Evolutionary conservation across 2,797 vertebrate species (phyloP).

Genomic region (Phrynocephalus forsythii): DNA sequence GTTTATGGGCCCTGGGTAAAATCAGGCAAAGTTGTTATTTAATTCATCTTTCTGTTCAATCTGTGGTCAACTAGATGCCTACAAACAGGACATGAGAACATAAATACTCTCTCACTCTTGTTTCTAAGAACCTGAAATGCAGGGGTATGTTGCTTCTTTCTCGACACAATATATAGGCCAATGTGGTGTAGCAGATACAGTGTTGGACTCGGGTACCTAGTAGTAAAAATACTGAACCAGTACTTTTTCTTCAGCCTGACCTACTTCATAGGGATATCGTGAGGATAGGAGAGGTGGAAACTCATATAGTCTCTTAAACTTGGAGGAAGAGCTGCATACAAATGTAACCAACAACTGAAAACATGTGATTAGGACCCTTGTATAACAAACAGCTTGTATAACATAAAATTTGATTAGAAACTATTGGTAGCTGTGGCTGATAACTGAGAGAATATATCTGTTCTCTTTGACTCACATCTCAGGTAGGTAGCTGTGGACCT

Average conservation of each 20-base stretch:
- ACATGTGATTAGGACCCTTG: neutral
- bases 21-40: neutral
- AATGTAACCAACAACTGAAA: too few species aligned
- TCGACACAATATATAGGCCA: too few species aligned
- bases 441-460: neutral
- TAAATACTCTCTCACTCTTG: neutral
- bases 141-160: too few species aligned
- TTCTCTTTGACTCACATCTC: neutral
- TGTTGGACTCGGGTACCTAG: too few species aligned
- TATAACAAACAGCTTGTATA: too few species aligned
- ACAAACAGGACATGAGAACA: neutral
- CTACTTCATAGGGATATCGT: too few species aligned
- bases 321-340: too few species aligned
- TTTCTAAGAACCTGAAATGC: neutral
- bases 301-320: too few species aligned
- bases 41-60: neutral
- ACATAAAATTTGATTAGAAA: neutral
- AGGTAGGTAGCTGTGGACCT: neutral
- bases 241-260: too few species aligned
- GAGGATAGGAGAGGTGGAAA: too few species aligned
- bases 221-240: too few species aligned
- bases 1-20: neutral
- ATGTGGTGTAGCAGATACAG: too few species aligned
- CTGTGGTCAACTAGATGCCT: neutral
- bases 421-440: neutral